These are phyloP conservation scores for Sebastes cheni DNA, from an alignment of 2,797 vertebrate species.

Conservation along the genomic window DNA sequence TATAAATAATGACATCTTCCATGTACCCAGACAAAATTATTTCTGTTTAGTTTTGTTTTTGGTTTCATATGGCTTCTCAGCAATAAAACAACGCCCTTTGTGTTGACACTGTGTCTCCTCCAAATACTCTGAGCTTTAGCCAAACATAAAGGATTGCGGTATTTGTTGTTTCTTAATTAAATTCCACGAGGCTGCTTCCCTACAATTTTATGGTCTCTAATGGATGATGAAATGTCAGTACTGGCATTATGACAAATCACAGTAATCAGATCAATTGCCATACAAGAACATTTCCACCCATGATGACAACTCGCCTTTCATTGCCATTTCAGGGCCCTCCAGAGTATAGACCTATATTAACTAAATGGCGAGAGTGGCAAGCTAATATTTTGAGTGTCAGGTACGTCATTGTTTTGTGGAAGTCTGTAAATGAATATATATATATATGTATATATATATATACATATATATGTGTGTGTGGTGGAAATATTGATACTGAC, in stretches of 20 bases:
- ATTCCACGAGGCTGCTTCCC: constrained; percentile 65
- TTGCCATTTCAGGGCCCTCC: constrained; percentile 41
- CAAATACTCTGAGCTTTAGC: constrained; percentile 29
- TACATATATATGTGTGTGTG: neutral
- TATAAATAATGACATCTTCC: neutral
- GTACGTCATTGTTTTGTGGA: constrained; percentile 14
- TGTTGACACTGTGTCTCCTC: constrained; percentile 11
- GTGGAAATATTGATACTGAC: constrained; percentile 20
- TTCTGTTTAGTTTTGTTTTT: neutral
- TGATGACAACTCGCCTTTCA: constrained; percentile 34
- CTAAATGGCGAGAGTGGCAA: constrained; percentile 2
- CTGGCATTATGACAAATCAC: constrained; percentile 72
- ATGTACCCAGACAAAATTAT: neutral
- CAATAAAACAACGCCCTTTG: neutral
- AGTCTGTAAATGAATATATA: constrained; percentile 20
- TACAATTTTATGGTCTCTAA: constrained; percentile 52
- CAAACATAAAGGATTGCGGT: constrained; percentile 50
- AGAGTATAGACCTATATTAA: constrained; percentile 39
- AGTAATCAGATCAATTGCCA: constrained; percentile 66
- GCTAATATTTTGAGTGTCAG: constrained; percentile 36
- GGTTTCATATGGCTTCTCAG: neutral
- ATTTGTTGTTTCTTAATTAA: constrained; percentile 72
- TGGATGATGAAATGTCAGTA: constrained; percentile 74
- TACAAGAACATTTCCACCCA: constrained; percentile 44
- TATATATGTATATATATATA: neutral